Conservation (phyloP, 2,888 invertebrate species). For the Watsonalla binaria region DNA sequence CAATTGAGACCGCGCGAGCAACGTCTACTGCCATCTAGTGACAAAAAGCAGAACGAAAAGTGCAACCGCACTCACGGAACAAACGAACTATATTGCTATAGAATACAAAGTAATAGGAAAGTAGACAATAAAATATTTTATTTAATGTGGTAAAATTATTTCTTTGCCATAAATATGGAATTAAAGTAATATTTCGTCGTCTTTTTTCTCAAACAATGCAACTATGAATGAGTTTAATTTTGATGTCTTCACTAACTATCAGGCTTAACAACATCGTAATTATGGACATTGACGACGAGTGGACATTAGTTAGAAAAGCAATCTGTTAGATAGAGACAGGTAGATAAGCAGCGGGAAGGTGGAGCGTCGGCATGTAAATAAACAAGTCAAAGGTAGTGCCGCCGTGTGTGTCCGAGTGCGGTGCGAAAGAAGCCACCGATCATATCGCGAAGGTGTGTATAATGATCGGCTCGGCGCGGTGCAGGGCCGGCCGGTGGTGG, state of each 20-base stretch:
- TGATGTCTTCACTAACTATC: too few species aligned
- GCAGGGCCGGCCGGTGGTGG: conserved; percentile 16
- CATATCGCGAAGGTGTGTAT: conserved; percentile 27
- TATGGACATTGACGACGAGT: too few species aligned
- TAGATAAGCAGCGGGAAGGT: conserved; percentile 49
- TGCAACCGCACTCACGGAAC: conserved; percentile 7
- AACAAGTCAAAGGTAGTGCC: conserved; percentile 32
- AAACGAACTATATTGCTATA: not conserved
- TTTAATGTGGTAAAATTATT: not conserved
- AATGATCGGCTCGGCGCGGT: conserved; percentile 19
- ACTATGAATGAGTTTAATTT: too few species aligned
- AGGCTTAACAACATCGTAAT: too few species aligned
- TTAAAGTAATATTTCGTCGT: too few species aligned
- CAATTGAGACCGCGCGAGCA: conserved; percentile 1
- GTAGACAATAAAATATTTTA: not conserved
- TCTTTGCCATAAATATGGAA: too few species aligned
- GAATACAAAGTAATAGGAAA: not conserved
- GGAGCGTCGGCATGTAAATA: conserved; percentile 56
- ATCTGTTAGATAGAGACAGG: conserved; percentile 58
- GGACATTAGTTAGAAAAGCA: conserved; percentile 9
- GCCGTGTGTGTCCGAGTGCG: conserved; percentile 3
- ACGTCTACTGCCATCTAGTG: conserved; percentile 62
- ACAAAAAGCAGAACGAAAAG: conserved; percentile 43
- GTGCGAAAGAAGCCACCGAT: conserved; percentile 15
- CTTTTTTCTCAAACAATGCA: too few species aligned